A percentile compares a stretch with the other conserved stretches of the same genome.
These are phyloP conservation scores for Cecidostiba fungosa DNA, from an alignment of 2,888 invertebrate species.

Conservation along the genomic window DNA sequence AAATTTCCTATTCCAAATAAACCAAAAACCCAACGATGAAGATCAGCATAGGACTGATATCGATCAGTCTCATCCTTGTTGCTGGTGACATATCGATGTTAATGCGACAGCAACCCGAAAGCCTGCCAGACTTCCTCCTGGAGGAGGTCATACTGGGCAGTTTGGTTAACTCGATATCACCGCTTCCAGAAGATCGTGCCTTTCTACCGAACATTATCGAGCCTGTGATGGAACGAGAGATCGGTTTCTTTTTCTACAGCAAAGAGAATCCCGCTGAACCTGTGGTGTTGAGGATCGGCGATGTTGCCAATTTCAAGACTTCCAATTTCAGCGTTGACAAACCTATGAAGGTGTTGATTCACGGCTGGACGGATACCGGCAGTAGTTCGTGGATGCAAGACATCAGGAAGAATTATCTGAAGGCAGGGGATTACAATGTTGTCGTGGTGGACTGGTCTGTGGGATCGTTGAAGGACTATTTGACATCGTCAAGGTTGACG, in stretches of 20 bases:
- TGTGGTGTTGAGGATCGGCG: constrained; percentile 65
- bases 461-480: constrained; percentile 71
- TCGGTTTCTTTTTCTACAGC: constrained; percentile 72
- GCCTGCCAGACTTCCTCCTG: constrained; percentile 56
- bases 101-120: constrained; percentile 51
- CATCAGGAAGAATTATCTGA: constrained; percentile 79
- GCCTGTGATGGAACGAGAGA: constrained; percentile 63
- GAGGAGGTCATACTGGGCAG: constrained; percentile 64
- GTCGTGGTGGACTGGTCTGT: constrained; percentile 81
- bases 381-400: constrained; percentile 72
- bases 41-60: constrained; percentile 10
- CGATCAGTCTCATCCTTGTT: not conserved
- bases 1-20: not conserved
- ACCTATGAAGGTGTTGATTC: constrained; percentile 79
- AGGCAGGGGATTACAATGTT: constrained; percentile 79
- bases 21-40: not conserved
- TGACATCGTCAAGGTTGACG: constrained; percentile 68
- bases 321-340: constrained; percentile 67
- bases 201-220: constrained; percentile 28
- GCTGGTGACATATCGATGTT: constrained; percentile 11
- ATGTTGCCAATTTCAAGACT: constrained; percentile 63
- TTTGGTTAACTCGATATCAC: constrained; percentile 61
- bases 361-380: constrained; percentile 80
- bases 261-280: constrained; percentile 67
- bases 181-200: constrained; percentile 51